Evolutionary conservation across 2,888 invertebrate species (phyloP).

Genomic region (Rhingia rostrata): DNA sequence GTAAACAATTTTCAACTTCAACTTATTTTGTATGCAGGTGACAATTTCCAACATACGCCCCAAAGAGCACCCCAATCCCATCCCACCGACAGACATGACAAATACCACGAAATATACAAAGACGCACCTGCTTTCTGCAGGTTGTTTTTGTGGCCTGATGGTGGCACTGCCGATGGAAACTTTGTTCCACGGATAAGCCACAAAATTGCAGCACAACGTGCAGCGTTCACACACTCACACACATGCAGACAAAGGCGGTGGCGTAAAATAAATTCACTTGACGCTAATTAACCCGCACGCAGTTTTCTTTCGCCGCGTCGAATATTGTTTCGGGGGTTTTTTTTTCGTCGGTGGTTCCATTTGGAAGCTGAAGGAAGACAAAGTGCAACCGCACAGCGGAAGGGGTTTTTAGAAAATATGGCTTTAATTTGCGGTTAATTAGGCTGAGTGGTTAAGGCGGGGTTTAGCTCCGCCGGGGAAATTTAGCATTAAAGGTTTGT

Average conservation of each 20-base stretch:
- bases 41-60: slow-evolving; percentile 50
- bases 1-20: slow-evolving; percentile 67
- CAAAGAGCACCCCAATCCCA: not conserved
- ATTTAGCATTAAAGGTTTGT: not conserved
- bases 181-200: slow-evolving; percentile 59
- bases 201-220: slow-evolving; percentile 69
- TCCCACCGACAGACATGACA: slow-evolving; percentile 22
- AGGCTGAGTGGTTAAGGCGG: slow-evolving; percentile 14
- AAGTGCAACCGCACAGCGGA: slow-evolving; percentile 60
- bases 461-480: not conserved
- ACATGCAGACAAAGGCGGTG: slow-evolving; percentile 4
- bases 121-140: slow-evolving; percentile 55
- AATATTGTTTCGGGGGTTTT: slow-evolving; percentile 54
- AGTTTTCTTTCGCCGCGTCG: slow-evolving; percentile 21
- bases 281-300: slow-evolving; percentile 68
- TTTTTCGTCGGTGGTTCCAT: slow-evolving; percentile 8
- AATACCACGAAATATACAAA: slow-evolving; percentile 49
- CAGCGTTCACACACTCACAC: not conserved
- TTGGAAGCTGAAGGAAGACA: slow-evolving; percentile 27
- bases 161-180: slow-evolving; percentile 41
- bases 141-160: not conserved
- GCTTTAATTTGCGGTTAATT: slow-evolving; percentile 66
- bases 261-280: slow-evolving; percentile 47
- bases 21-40: slow-evolving; percentile 71
- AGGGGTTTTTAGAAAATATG: slow-evolving; percentile 41